These are phyloP conservation scores for Merops nubicus DNA, from an alignment of 2,113 vertebrate genomes.

Conservation along the genomic window DNA sequence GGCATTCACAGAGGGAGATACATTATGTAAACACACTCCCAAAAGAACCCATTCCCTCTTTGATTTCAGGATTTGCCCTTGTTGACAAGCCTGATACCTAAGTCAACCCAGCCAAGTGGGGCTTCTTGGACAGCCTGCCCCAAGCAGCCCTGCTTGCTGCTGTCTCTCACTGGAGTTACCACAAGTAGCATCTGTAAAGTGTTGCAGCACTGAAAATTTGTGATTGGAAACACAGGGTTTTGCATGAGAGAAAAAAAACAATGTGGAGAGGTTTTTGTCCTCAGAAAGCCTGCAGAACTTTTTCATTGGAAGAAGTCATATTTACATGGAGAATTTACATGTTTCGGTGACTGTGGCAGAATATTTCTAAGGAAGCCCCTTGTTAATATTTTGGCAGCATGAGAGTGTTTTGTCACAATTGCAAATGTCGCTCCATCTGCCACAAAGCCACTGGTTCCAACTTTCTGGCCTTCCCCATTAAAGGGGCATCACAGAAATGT, in stretches of 20 bases:
- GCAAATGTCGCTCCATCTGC: slow-evolving; percentile 51
- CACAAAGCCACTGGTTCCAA: slow-evolving; percentile 10
- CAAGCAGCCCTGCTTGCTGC: fast-evolving
- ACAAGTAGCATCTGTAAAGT: fast-evolving
- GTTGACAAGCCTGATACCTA: neutral
- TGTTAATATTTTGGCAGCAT: slow-evolving; percentile 34
- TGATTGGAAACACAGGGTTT: neutral
- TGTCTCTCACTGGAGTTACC: neutral
- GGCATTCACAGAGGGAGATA: neutral
- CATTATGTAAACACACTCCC: neutral
- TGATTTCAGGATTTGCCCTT: neutral
- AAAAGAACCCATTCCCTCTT: neutral
- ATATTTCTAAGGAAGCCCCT: slow-evolving; percentile 14
- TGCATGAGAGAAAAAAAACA: neutral
- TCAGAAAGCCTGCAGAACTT: neutral
- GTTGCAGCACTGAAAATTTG: neutral
- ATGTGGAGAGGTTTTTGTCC: neutral
- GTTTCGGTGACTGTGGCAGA: neutral
- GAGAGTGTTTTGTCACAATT: neutral
- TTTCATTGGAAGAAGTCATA: slow-evolving; percentile 8
- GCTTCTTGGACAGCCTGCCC: neutral
- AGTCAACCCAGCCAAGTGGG: neutral
- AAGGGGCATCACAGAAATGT: neutral
- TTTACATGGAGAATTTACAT: neutral
- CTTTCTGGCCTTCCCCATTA: neutral